Base-by-base conservation (phyloP, 2,797 vertebrate species). In the Champsocephalus esox region DNA sequence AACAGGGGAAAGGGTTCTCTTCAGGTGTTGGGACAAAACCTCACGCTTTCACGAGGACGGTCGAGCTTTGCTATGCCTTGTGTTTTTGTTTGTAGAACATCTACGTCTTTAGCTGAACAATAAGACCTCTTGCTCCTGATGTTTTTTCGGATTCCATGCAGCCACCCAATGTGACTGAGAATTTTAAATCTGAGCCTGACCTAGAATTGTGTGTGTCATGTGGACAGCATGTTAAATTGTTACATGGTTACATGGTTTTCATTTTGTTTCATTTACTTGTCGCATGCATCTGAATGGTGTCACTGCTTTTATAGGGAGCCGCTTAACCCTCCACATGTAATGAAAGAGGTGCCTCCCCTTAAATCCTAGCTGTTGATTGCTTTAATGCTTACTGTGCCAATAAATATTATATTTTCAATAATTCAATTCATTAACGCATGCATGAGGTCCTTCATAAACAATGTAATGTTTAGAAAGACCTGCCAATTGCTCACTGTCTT, bases 341-440 rank as follows among this genome's bases (percentile, higher is more conserved):
- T 63, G 0, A 32, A 46, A 59, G 14, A 57, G 9, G 8, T 6
- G 14, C 34, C 44, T 8, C 13, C 12, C 43, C 41, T 51, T 45
- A 41, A 66, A 13, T 41, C 12, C 3, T 3, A 19, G 12, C 52
- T 34, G 16, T 19, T 71, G 68, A 61, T 51, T 73, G 51, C 13
- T 56, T 46, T 66, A 12, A 60, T 59, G 43, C 71, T 55, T 50
- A 46, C 45, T 74, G 62, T 56, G 45, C 12, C 13, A 13, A 43
- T 9, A 46, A 51, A 62, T 62, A 56, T 9, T 0, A 54, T 9
- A 24, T 52, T 59, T 51, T 55, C 19, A 28, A 34, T 46, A 9
- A 16, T 32, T 12, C 64, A 46, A 66, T 48, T 21, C 65, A 70
- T 54, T 2, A 50, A 52, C 54, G 24, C 51, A 58, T 28, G 44